Evolutionary conservation across 2,113 vertebrate species (phyloP), one percentile per base, ranked within the genome.

Genomic region (Patagioenas fasciata): DNA sequence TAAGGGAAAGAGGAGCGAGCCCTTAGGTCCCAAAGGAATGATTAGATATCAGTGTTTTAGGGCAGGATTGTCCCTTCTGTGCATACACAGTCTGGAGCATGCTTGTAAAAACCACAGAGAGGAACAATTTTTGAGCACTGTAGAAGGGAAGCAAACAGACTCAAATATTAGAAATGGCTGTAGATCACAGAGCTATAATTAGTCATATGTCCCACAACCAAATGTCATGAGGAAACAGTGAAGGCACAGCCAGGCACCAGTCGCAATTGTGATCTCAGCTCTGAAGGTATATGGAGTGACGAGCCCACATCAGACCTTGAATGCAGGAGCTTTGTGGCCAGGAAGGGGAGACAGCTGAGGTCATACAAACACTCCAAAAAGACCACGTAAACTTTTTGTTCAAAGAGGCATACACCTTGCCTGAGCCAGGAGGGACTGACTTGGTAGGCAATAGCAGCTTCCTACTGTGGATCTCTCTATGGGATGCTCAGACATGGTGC

Each of bases 221-320:
- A 24, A 32, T 23, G 20, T 23, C 31, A 31, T 32, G 32, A 58
- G 28, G 38, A 78, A 85, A 65, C 8, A 47, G 24, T 9, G 13
- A 48, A 66, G 40, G 65, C 42, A 70, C 12, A 25, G 32, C 9
- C 40, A 51, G 51, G 11, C 72, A 64, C 12, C 12, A 18, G 3
- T 16, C 13, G 38, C 60, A 64, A 44, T 20, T 31, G 62, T 31
- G 38, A 82, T 14, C 60, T 88, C 65, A 73, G 42, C 32, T 67
- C 29, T 69, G 24, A 7, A 44, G 73, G 40, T 57, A 66, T 0
- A 0, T 32, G 51, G 38, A 60, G 6, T 9, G 13, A 80, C 47
- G 4, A 80, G 4, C 40, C 28, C 6, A 18, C 19, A 44, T 12
- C 28, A 80, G 32, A 38, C 15, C 13, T 6, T 72, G 53, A 42